These are phyloP conservation scores for Calycopis cecrops DNA, from an alignment of 1,140 invertebrate genomes.

Conservation along the genomic window DNA sequence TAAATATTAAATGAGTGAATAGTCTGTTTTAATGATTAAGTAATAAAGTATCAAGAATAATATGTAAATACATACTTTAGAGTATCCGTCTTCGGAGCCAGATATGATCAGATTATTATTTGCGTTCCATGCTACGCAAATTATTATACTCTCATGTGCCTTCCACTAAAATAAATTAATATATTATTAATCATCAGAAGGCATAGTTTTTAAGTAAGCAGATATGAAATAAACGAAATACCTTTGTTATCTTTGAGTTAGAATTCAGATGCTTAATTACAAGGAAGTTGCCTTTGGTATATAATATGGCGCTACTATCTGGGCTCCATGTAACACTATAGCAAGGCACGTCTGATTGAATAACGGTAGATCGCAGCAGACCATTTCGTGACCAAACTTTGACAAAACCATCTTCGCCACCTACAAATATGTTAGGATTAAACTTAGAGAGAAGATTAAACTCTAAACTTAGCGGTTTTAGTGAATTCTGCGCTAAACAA, in stretches of 20 bases:
- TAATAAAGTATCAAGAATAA: too few species aligned
- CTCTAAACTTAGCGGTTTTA: too few species aligned
- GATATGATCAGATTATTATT: conserved; percentile 92
- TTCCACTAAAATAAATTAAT: conserved; percentile 84
- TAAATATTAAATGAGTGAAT: too few species aligned
- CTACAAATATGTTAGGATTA: conserved; percentile 73
- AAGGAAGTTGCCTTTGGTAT: conserved; percentile 88
- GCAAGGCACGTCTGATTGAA: conserved; percentile 86
- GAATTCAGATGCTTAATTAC: conserved; percentile 94
- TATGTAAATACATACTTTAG: conserved; percentile 81
- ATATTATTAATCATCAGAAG: background rate
- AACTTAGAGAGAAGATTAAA: too few species aligned
- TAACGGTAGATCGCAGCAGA: conserved; percentile 93
- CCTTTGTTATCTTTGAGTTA: conserved; percentile 89
- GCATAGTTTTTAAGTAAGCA: background rate
- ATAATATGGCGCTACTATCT: conserved; percentile 88
- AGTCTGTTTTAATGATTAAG: too few species aligned
- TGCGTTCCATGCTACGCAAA: conserved; percentile 92
- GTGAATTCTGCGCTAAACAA: too few species aligned
- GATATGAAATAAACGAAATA: conserved; percentile 52
- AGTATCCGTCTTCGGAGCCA: conserved; percentile 96
- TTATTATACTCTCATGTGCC: conserved; percentile 94
- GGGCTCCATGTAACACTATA: conserved; percentile 93
- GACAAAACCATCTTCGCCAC: conserved; percentile 96
- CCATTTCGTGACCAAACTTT: conserved; percentile 98